Evolutionary conservation across 2,113 vertebrate species (phyloP).

Genomic region (Podilymbus podiceps): DNA sequence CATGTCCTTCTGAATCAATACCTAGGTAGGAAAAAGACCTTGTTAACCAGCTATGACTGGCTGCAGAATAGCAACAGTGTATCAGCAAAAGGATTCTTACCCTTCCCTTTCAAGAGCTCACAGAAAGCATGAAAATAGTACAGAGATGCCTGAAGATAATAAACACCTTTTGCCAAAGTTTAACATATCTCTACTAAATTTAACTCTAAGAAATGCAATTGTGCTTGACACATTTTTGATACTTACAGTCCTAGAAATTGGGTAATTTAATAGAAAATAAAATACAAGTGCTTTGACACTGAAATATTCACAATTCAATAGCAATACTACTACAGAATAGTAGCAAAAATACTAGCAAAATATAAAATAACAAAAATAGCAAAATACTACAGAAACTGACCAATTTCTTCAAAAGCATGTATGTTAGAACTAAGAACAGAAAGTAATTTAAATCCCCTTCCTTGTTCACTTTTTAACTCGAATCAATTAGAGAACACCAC

Average conservation of each 20-base stretch:
- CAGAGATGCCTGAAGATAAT: accelerated
- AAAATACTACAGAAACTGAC: not conserved
- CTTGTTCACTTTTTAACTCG: not conserved
- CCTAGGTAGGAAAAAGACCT: conserved; percentile 66
- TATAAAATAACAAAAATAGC: not conserved
- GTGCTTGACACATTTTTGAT: not conserved
- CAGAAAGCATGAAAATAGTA: not conserved
- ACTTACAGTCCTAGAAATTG: not conserved
- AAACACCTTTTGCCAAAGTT: not conserved
- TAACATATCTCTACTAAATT: not conserved
- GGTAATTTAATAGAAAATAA: not conserved
- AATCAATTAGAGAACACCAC: not conserved
- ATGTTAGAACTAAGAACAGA: not conserved
- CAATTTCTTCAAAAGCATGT: not conserved
- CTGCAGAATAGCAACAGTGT: not conserved
- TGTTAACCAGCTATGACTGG: not conserved
- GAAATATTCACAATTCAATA: not conserved
- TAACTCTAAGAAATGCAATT: not conserved
- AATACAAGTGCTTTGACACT: not conserved
- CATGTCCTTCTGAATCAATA: conserved; percentile 96
- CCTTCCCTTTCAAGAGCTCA: not conserved
- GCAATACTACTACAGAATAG: not conserved
- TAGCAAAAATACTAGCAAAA: too few species aligned
- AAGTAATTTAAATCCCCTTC: not conserved
- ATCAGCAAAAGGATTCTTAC: not conserved